Base-by-base conservation (phyloP, 2,888 invertebrate genomes). In the Aphelenchoides bicaudatus region DNA sequence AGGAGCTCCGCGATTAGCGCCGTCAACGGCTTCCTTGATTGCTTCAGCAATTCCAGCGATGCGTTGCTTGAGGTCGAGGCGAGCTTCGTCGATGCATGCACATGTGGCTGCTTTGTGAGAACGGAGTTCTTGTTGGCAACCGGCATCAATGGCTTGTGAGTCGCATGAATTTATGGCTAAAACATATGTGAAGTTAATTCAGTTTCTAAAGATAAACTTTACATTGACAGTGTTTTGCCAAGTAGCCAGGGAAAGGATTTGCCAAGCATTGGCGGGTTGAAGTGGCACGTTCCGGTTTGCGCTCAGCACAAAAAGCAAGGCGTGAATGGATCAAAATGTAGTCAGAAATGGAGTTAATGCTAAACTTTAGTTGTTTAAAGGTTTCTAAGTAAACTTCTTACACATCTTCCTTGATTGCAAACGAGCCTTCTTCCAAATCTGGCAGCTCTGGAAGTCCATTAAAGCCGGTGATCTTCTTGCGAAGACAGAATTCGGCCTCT, bases 291-390 rank as follows among this genome's bases (percentile, higher is more conserved):
- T 66, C 67, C 31, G 77, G 75, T 58, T 77, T 77, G 34, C 77
- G 68, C 51, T 77, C 77, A n/a, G 70, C 72, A 58, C 77, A 77
- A 71, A 77, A 77, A 19, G 73, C 58, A 30, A 77, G 63, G 34
- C 77, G 74, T 47, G 70, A 68, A 48, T 77, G 70, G 65, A 77
- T 73, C 57, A 75, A 67, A 57, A 77, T 77, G 64, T 73, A 73
- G 57, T 77, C 77, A 50, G 77, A 78, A 58, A 77, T 71, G 30
- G 77, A 77, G 55, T 73, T 70, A 62, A 77, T 77, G 34, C 75
- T 75, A 63, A 34, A 72, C 21, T 2, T 29, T 3, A 27, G 8
- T 39, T 39, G n/a, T 49, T 43, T 49, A 8, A 16, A 19, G 8
- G 10, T 49, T 52, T 47, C 49, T 53, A 8, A 8, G 43, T n/a